A percentile compares a stretch with the other conserved stretches of the same genome.
Evolutionary conservation across 1,140 invertebrate species (phyloP).

Genomic region (Ips nitidus): DNA sequence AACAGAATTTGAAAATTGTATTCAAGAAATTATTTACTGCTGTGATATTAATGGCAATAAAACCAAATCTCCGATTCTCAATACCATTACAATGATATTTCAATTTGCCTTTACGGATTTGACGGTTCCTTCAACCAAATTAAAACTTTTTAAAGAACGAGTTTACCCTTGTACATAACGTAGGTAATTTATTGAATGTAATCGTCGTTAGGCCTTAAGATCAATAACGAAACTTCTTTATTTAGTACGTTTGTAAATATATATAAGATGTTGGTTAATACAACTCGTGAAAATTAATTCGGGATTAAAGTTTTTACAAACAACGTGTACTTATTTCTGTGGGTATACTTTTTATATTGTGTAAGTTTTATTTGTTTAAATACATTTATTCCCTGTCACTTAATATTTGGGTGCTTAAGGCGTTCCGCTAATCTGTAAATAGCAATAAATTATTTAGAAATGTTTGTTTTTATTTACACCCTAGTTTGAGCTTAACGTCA

Average conservation of each 20-base stretch:
- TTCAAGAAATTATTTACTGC: constrained; percentile 8
- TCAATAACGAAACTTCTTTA: constrained; percentile 11
- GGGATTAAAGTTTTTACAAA: background rate
- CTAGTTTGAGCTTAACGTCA: background rate
- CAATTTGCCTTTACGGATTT: background rate
- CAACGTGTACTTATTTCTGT: background rate
- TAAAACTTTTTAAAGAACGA: constrained; percentile 6
- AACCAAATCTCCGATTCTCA: constrained; percentile 7
- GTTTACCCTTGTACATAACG: constrained; percentile 21
- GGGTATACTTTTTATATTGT: background rate
- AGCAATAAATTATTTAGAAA: constrained; percentile 30
- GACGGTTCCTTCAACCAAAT: constrained; percentile 12
- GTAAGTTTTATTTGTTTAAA: constrained; percentile 5
- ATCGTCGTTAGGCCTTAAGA: constrained; percentile 14
- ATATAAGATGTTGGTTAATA: constrained; percentile 1
- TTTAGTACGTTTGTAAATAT: constrained; percentile 27
- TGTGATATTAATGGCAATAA: constrained; percentile 29
- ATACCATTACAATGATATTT: background rate
- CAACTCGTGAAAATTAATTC: background rate
- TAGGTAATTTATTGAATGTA: constrained; percentile 34
- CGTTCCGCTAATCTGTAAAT: constrained; percentile 30
- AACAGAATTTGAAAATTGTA: background rate
- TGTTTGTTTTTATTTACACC: constrained; percentile 6
- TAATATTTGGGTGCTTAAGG: constrained; percentile 17
- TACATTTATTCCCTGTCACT: constrained; percentile 8